These are phyloP conservation scores for Hybognathus amarus DNA, from an alignment of 2,797 vertebrate species.

Conservation along the genomic window DNA sequence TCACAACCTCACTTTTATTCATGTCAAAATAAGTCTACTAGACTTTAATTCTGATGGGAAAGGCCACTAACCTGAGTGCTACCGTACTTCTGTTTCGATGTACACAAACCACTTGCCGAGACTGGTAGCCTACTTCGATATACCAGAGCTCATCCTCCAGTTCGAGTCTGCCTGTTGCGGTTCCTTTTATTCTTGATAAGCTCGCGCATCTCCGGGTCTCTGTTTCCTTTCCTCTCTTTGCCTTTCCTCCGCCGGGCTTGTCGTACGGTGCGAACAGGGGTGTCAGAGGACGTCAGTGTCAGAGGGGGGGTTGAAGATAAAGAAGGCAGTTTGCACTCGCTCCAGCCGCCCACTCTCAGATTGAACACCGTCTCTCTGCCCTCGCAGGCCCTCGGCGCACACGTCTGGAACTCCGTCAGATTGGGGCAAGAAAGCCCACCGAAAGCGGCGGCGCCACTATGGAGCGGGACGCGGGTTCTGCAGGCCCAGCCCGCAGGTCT, in stretches of 20 bases:
- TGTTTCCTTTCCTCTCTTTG: constrained; percentile 74
- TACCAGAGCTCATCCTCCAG: constrained; percentile 94
- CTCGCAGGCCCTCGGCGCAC: constrained; percentile 80
- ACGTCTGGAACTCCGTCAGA: constrained; percentile 93
- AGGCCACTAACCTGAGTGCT: constrained; percentile 82
- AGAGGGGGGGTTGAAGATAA: constrained; percentile 20
- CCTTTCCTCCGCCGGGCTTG: constrained; percentile 83
- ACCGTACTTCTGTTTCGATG: constrained; percentile 88
- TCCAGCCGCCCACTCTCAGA: constrained; percentile 88
- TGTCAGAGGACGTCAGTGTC: constrained; percentile 20
- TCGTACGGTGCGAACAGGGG: constrained; percentile 75
- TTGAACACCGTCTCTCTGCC: constrained; percentile 86
- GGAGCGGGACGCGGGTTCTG: constrained; percentile 87
- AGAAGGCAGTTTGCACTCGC: constrained; percentile 76
- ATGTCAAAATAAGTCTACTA: not conserved
- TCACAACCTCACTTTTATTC: not conserved
- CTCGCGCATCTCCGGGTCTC: constrained; percentile 90
- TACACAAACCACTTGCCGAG: constrained; percentile 86
- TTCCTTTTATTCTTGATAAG: constrained; percentile 95
- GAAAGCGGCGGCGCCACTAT: constrained; percentile 90
- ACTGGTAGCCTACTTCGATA: constrained; percentile 95
- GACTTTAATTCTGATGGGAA: not conserved
- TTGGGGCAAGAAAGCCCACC: constrained; percentile 89
- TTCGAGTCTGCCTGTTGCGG: constrained; percentile 90
- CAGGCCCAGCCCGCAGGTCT: constrained; percentile 89